A percentile compares a stretch with the other conserved stretches of the same genome.
Conservation (phyloP, 2,113 vertebrate species). For the Poecilia latipinna region DNA sequence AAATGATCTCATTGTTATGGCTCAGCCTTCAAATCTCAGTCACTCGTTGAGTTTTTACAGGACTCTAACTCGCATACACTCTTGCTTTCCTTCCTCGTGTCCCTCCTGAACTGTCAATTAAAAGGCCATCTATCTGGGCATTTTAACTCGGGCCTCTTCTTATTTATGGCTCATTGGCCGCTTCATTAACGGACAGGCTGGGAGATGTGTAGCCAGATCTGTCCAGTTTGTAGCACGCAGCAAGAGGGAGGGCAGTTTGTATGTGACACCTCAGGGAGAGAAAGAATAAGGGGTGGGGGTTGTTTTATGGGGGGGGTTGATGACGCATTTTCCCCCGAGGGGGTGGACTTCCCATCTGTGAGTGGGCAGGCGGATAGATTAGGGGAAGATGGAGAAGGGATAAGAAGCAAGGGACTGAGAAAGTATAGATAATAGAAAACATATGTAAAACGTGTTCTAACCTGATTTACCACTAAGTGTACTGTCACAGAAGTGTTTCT, state of each 20-base stretch:
- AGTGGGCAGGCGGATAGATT: conserved; percentile 45
- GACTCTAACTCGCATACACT: conserved; percentile 7
- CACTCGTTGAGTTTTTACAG: conserved; percentile 28
- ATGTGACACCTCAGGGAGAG: conserved; percentile 8
- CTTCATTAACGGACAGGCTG: conserved; percentile 65
- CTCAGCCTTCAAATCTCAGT: neutral
- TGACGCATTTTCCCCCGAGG: conserved; percentile 68
- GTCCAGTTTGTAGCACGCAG: conserved; percentile 37
- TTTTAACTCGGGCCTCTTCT: conserved; percentile 69
- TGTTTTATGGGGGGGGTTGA: conserved; percentile 61
- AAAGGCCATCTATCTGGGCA: conserved; percentile 61
- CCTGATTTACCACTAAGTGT: neutral
- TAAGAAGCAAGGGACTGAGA: conserved; percentile 6
- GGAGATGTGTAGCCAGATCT: conserved; percentile 37
- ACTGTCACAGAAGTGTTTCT: too few species aligned
- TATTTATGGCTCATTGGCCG: conserved; percentile 66
- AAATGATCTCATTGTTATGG: conserved; percentile 48
- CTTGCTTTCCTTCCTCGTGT: conserved; percentile 1
- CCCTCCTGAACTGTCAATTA: conserved; percentile 56
- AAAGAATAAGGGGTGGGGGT: conserved; percentile 56
- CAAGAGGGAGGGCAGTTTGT: neutral
- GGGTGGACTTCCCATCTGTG: conserved; percentile 72
- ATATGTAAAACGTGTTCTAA: neutral
- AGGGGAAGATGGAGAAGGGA: conserved; percentile 25
- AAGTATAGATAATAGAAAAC: conserved; percentile 1